These are phyloP conservation scores for Ceratothoa steindachneri DNA, from an alignment of 2,888 invertebrate species.

Conservation along the genomic window DNA sequence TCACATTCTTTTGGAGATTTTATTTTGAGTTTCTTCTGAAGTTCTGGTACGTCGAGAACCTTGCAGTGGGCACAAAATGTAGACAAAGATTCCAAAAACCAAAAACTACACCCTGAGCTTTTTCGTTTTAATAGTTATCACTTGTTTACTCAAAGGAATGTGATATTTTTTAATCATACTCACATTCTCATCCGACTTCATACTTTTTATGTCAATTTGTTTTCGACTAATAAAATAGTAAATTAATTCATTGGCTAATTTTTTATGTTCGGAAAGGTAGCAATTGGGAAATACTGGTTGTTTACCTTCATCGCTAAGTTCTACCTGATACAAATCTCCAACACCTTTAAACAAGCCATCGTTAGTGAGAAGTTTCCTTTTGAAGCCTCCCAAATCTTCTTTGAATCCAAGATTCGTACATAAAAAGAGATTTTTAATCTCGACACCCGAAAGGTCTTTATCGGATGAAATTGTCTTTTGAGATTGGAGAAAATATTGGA, in stretches of 20 bases:
- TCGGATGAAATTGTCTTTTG: background rate
- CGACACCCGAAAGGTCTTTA: background rate
- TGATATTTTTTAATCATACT: background rate
- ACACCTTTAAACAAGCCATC: background rate
- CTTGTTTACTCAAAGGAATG: background rate
- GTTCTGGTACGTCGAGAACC: too few relatives aligned
- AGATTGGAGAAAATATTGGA: background rate
- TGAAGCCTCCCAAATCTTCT: background rate
- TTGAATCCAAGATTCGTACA: background rate
- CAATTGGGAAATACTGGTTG: background rate
- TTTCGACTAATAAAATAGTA: background rate
- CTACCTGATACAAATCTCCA: background rate
- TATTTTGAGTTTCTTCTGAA: too few relatives aligned
- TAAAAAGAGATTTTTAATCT: background rate
- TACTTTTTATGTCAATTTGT: background rate
- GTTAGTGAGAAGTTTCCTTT: background rate
- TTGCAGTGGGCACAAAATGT: too few relatives aligned
- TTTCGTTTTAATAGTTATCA: background rate
- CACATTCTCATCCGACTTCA: background rate
- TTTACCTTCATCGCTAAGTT: background rate
- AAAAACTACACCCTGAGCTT: background rate
- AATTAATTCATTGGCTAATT: background rate
- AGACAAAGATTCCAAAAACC: too few relatives aligned
- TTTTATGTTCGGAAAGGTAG: background rate
- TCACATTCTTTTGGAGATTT: too few relatives aligned